phyloP scores from a whole-genome alignment of 92 coral and sea anemone genomes.

The Palythoa caribaeorum region DNA sequence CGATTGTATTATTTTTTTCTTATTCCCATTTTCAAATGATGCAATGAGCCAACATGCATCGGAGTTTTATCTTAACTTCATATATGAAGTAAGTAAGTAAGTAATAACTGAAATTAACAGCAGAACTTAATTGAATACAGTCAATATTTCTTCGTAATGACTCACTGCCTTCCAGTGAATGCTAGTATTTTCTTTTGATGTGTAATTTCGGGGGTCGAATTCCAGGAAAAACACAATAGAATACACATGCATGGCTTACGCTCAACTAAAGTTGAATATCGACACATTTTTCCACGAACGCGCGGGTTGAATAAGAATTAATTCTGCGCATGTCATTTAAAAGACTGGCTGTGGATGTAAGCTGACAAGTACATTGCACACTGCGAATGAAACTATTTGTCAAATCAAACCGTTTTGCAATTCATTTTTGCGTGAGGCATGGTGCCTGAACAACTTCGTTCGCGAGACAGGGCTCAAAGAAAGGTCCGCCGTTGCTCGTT shows the following conservation, averaged over 20 bases:
- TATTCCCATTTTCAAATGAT: not conserved
- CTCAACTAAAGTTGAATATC: slow-evolving; percentile 6
- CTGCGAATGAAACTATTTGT: not conserved
- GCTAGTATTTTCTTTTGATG: slow-evolving; percentile 1
- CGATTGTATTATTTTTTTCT: not conserved
- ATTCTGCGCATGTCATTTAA: slow-evolving; percentile 18
- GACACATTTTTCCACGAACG: not conserved
- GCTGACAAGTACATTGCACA: not conserved
- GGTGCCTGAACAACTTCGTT: not conserved
- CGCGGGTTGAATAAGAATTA: not conserved
- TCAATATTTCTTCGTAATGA: not conserved
- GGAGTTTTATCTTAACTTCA: not conserved
- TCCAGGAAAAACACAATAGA: slow-evolving; percentile 37
- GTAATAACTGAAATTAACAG: not conserved
- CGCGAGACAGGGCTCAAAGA: not conserved
- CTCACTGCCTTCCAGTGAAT: not conserved
- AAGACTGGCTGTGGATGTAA: not conserved
- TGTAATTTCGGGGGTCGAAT: slow-evolving; percentile 11
- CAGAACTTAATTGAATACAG: not conserved
- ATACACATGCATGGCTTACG: slow-evolving; percentile 2
- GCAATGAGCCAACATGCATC: not conserved
- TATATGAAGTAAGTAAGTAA: not conserved
- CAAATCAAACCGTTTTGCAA: not conserved
- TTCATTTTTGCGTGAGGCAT: not conserved
- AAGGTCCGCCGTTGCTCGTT: not conserved